phyloP scores from a whole-genome alignment of 2,113 vertebrate species.

The Syngnathus floridae region DNA sequence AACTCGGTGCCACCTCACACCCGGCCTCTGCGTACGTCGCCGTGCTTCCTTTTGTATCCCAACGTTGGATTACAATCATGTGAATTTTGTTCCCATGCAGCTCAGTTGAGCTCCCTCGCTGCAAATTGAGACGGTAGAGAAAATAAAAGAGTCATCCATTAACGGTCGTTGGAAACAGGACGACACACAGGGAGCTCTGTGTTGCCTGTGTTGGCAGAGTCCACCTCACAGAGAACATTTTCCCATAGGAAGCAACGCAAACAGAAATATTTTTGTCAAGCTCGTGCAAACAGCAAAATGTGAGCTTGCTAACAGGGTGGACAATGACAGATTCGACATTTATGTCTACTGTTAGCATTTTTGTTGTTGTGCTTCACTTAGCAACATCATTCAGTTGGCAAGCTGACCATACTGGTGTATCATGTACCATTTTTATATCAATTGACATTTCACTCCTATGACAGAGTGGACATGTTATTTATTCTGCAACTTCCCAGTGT shows the following conservation, averaged over 20 bases:
- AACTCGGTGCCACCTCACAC: background rate
- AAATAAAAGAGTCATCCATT: constrained; percentile 27
- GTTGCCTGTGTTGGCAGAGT: background rate
- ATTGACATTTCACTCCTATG: too few species aligned
- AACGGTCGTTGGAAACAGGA: constrained; percentile 7
- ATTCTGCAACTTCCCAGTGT: too few species aligned
- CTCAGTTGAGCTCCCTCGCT: background rate
- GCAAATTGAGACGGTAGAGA: constrained; percentile 7
- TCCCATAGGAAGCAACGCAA: background rate
- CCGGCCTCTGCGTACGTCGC: background rate
- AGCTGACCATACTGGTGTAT: too few species aligned
- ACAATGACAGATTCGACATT: too few species aligned
- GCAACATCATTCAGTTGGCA: too few species aligned
- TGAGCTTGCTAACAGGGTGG: too few species aligned
- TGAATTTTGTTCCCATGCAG: background rate
- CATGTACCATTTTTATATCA: too few species aligned
- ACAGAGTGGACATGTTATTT: background rate
- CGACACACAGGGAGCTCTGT: constrained; percentile 53
- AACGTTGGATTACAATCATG: background rate
- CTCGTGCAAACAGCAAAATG: background rate
- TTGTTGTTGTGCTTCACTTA: too few species aligned
- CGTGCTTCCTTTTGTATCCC: background rate
- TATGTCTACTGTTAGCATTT: too few species aligned
- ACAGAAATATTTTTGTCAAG: background rate
- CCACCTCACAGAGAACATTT: background rate